Evolutionary conservation across 2,797 vertebrate species (phyloP).

Genomic region (Cyprinella venusta): DNA sequence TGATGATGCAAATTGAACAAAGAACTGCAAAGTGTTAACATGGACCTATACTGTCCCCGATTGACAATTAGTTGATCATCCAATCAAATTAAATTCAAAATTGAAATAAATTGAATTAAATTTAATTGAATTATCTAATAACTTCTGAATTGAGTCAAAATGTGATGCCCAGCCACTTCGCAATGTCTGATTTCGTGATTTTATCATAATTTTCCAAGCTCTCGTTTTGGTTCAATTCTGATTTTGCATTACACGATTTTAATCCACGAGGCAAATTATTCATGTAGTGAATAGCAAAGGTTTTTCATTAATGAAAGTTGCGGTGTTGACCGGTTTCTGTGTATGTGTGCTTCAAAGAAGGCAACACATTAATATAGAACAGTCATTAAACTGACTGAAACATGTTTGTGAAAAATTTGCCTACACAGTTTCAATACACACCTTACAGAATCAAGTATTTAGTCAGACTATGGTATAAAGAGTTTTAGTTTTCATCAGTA

Average conservation of each 20-base stretch:
- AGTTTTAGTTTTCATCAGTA: slow-evolving; percentile 4
- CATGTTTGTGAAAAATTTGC: too few species aligned
- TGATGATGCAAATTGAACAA: too few species aligned
- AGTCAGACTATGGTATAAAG: background rate
- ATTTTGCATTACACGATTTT: too few species aligned
- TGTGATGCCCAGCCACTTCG: background rate
- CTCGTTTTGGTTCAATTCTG: background rate
- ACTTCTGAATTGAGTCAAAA: background rate
- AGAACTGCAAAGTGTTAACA: too few species aligned
- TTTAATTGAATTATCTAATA: too few species aligned
- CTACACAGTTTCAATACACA: background rate
- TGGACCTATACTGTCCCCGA: background rate
- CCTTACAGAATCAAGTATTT: background rate
- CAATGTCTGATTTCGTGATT: background rate
- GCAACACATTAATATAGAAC: background rate
- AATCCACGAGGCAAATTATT: background rate
- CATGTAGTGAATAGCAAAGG: background rate
- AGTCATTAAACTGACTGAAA: background rate
- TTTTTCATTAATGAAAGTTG: background rate
- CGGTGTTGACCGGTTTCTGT: background rate
- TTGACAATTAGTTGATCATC: background rate
- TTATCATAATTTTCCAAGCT: background rate
- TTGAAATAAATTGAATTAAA: background rate
- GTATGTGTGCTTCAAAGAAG: background rate
- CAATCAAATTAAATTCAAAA: background rate